Evolutionary conservation across 2,113 vertebrate species (phyloP).

Genomic region (Alaudala cheleensis): DNA sequence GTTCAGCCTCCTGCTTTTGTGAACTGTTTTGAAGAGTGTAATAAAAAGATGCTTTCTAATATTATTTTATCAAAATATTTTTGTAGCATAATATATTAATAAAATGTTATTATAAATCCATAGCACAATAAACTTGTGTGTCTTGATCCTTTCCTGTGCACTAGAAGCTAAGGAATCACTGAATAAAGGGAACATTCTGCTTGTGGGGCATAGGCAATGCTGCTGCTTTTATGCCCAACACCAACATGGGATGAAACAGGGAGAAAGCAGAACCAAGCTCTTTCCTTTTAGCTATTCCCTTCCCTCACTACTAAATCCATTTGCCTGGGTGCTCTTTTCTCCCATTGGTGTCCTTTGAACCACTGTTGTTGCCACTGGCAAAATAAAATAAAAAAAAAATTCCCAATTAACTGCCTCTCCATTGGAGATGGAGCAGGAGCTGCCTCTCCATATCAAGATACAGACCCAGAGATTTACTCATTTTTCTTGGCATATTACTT

Average conservation of each 20-base stretch:
- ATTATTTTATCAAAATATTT: conserved; percentile 84
- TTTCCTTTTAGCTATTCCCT: neutral
- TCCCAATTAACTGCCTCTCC: neutral
- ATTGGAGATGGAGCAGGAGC: neutral
- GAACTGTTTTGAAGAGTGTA: conserved; percentile 73
- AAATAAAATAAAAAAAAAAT: neutral
- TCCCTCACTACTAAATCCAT: neutral
- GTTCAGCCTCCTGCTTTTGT: conserved; percentile 60
- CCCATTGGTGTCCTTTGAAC: neutral
- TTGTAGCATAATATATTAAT: conserved; percentile 86
- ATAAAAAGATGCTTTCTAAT: conserved; percentile 80
- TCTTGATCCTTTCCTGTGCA: neutral
- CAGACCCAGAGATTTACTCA: neutral
- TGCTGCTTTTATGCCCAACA: neutral
- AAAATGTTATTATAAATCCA: conserved; percentile 75
- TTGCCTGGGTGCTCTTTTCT: neutral
- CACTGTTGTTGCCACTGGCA: neutral
- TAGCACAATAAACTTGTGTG: neutral
- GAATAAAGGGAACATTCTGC: neutral
- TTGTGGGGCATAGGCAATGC: neutral
- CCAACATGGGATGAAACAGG: neutral
- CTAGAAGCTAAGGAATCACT: neutral
- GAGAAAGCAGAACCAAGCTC: neutral
- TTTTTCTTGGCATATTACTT: neutral
- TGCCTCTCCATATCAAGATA: neutral